A percentile compares a stretch with the other conserved stretches of the same genome.
Evolutionary conservation across 2,113 vertebrate species (phyloP).

Genomic region (Mirza zaza): DNA sequence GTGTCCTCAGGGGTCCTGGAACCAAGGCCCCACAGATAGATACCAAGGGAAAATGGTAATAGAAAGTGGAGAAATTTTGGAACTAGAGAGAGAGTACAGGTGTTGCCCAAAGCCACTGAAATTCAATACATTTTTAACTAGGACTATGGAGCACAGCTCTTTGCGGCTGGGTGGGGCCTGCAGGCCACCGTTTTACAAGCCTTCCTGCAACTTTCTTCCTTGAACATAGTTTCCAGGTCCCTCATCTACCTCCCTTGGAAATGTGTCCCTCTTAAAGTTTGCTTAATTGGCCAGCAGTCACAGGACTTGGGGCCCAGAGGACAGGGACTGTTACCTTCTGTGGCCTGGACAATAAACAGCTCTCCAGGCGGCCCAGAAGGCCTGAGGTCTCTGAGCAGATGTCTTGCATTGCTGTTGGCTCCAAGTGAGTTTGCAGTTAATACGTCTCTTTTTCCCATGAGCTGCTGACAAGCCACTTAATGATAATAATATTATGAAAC

Average conservation of each 20-base stretch:
- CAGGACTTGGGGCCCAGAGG: background rate
- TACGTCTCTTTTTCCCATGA: constrained; percentile 53
- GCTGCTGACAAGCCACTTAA: constrained; percentile 73
- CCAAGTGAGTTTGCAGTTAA: constrained; percentile 46
- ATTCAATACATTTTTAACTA: background rate
- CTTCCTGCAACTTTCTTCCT: background rate
- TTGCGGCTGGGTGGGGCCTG: background rate
- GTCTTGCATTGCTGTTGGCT: constrained; percentile 31
- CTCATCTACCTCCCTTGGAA: background rate
- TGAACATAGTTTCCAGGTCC: constrained; percentile 28
- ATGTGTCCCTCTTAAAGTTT: constrained; percentile 25
- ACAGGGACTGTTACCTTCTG: constrained; percentile 9
- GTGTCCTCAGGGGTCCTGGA: background rate
- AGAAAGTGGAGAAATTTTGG: background rate
- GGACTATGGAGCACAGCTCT: background rate
- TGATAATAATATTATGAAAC: constrained; percentile 73
- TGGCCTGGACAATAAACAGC: background rate
- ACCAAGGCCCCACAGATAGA: background rate
- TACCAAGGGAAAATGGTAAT: background rate
- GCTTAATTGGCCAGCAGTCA: constrained; percentile 2
- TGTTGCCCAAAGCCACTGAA: background rate
- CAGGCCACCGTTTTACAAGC: constrained; percentile 32
- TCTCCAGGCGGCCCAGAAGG: background rate
- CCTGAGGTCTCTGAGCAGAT: constrained; percentile 60
- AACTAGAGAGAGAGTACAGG: background rate